Base-by-base conservation (phyloP, 2,797 vertebrate genomes). In the Spinibarbus caldwelli region DNA sequence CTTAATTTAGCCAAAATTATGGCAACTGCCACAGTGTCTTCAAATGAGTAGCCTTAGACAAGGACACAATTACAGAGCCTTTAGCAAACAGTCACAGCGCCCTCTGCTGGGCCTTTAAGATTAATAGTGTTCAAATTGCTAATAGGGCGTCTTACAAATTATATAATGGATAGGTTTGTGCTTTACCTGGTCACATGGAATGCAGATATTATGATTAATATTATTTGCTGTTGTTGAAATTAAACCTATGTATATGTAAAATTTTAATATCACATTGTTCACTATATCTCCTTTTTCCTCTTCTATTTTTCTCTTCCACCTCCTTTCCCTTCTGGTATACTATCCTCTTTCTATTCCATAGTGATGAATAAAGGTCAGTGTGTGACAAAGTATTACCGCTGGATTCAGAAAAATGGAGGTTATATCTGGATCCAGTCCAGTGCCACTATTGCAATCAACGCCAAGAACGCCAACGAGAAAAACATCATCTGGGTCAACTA, bases 401-500 rank as follows among this genome's bases (percentile, higher is more conserved):
- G 98, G 98, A 99, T 99, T 95, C 98, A 99, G 96, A 99, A 99
- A 94, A 99, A 97, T 0, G 94, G 97, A 78, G 98, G 98, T 8
- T 99, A 98, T 90, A 98, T 99, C 91, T 99, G 98, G 98, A 99
- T 99, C 93, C 98, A 99, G 94, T 99, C 98, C 90, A 96, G 97
- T 34, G 98, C 98, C 92, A 99, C 98, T 91, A 97, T 99, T 85
- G 95, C 98, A 87, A 95, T 99, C 91, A 99, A 99, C n/a, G 96
- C 97, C 94, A 99, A 99, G 96, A 99, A 99, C 12, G 96, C 96
- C 89, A 98, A 94, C 34, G 98, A 99, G 91, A 98, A 99, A 95
- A 99, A 99, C 88, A 94, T 99, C 93, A 97, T 99, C 94, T 99
- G 98, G 98, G 97, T 99, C 94, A 99, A 99, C 94, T 99, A 99